Evolutionary conservation across 2,888 invertebrate genomes (phyloP).

Genomic region (Onthophagus sagittarius): DNA sequence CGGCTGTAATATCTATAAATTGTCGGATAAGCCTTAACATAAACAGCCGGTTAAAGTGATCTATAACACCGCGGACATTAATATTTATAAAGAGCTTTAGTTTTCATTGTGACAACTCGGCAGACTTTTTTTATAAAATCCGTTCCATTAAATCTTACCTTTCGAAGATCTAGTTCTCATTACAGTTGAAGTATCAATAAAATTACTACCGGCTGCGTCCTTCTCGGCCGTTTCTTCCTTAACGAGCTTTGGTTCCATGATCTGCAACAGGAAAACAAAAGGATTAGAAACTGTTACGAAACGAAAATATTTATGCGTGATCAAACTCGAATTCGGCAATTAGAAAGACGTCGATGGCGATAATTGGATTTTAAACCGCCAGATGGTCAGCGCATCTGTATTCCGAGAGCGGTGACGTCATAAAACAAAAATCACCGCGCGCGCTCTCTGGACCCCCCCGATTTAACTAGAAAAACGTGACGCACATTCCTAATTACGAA

Average conservation of each 20-base stretch:
- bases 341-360: conserved; percentile 30
- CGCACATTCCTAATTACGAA: conserved; percentile 46
- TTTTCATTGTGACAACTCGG: background rate
- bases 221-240: conserved; percentile 59
- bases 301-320: background rate
- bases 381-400: conserved; percentile 38
- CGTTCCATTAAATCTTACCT: conserved; percentile 31
- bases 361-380: conserved; percentile 39
- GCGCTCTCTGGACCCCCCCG: conserved; percentile 33
- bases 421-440: conserved; percentile 46
- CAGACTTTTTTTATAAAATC: no score
- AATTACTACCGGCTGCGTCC: conserved; percentile 40
- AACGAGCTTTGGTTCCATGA: conserved; percentile 59
- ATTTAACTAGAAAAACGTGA: conserved; percentile 49
- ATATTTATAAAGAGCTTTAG: conserved; percentile 28
- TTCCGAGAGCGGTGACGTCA: conserved; percentile 45
- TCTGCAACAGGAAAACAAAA: conserved; percentile 45
- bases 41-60: conserved; percentile 46
- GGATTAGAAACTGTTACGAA: background rate
- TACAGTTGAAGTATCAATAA: conserved; percentile 35
- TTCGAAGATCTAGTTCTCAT: conserved; percentile 39
- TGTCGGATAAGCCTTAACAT: conserved; percentile 46
- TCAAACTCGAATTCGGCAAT: conserved; percentile 22
- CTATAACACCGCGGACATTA: conserved; percentile 40
- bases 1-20: conserved; percentile 47